Conservation (phyloP, 2,797 vertebrate genomes). For the Linurgus olivaceus region DNA sequence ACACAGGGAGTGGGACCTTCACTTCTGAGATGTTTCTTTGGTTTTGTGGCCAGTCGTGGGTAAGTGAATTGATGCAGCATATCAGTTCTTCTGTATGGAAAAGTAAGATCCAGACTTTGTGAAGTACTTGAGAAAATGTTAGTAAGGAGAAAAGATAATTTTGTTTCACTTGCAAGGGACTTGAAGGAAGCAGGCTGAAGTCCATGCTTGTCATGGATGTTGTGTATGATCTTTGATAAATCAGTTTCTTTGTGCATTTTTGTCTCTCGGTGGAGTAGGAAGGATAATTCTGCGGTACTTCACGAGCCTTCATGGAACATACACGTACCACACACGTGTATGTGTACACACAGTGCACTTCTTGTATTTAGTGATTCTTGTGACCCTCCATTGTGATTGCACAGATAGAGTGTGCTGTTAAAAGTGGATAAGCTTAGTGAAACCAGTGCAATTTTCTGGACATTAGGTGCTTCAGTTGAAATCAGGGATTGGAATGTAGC, state of each 20-base stretch:
- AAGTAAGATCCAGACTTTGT: neutral
- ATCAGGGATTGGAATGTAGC: slow-evolving; percentile 39
- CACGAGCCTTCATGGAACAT: neutral
- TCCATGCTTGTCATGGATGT: neutral
- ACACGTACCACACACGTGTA: accelerated
- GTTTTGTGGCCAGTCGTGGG: neutral
- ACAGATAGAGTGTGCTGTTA: neutral
- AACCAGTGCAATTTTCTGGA: neutral
- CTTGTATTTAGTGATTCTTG: neutral
- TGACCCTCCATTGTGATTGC: neutral
- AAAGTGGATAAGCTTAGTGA: neutral
- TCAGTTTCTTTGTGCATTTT: neutral
- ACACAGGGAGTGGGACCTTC: accelerated
- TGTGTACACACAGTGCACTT: accelerated
- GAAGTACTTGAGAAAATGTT: neutral
- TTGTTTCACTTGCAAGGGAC: neutral
- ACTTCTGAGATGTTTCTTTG: neutral
- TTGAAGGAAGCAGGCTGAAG: neutral
- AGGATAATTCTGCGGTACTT: neutral
- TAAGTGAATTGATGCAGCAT: neutral
- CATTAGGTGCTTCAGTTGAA: neutral
- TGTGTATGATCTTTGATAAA: neutral
- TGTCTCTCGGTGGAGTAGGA: neutral
- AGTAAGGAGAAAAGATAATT: neutral
- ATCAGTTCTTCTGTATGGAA: neutral